Base-by-base conservation (phyloP, 2,888 invertebrate species). In the Cephus nigrinus region DNA sequence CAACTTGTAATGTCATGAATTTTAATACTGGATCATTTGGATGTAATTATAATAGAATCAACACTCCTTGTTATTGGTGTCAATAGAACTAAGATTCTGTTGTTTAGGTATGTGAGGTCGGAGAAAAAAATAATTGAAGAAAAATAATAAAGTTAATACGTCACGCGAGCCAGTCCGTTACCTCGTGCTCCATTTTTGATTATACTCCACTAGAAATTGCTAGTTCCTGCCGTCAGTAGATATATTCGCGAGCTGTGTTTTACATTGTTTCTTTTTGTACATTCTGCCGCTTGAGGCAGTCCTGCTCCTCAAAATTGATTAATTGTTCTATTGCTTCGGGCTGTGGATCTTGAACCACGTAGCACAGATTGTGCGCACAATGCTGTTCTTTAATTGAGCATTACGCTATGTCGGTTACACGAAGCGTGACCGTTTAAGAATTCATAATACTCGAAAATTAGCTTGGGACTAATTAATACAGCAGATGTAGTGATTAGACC, bases 171-270 rank as follows among this genome's bases (percentile, higher is more conserved):
- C 36, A 36, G 75, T 74, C 77, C 77, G 77, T 75, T 77, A 75
- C 33, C 15, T 75, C 30, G 77, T 71, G 55, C 40, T 40, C 77
- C 71, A 75, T 69, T 75, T 77, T 75, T 77, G 75, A 77, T 77
- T 71, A 69, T 75, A 69, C 75, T 69, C 33, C 71, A 75, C 35
- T 23, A 34, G 74, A 76, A 76, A 68, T 76, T 76, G 73, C 34
- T 23, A 55, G 55, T 55, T 55, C 55, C 55, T 55, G 55, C 55
- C 55, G 23, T 23, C 40, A 5, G 23, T 55, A 55, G 5, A 23
- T 23, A 55, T 23, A 55, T 55, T 55, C 23, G 55, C 55, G 23
- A 55, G 9, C 23, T 23, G 23, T 55, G 9, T 23, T 55, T 55
- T 55, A 55, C 23, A 15, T 9, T 9, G 23, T 23, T 23, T 9